A percentile compares a stretch with the other conserved stretches of the same genome.
Conservation (phyloP, 2,888 invertebrate species). For the Rhagophthalmus giganteus region DNA sequence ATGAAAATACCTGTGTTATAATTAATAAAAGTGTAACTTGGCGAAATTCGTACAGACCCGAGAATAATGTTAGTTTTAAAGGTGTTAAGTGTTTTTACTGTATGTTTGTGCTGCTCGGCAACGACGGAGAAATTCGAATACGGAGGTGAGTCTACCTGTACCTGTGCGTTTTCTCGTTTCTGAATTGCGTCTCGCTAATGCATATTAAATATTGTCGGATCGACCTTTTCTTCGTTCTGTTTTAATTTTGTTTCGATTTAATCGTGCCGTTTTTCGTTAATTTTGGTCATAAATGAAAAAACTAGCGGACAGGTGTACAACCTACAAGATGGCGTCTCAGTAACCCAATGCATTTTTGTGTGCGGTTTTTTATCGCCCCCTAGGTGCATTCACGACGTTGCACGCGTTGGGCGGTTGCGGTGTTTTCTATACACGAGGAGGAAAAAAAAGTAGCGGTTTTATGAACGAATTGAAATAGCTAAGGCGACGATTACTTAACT, state of each 20-base stretch:
- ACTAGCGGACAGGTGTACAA: constrained; percentile 35
- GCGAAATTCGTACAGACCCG: constrained; percentile 18
- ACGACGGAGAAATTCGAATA: constrained; percentile 30
- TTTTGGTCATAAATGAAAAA: constrained; percentile 10
- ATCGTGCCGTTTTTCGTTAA: too few species aligned
- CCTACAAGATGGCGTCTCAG: constrained; percentile 37
- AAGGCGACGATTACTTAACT: background rate
- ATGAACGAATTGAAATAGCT: constrained; percentile 3
- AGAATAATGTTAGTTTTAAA: constrained; percentile 38
- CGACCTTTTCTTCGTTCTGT: too few species aligned
- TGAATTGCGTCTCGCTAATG: background rate
- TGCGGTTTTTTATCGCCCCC: constrained; percentile 26
- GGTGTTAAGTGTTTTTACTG: constrained; percentile 37
- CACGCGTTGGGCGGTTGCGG: too few species aligned
- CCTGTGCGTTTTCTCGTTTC: constrained; percentile 6
- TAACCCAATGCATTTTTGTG: constrained; percentile 35
- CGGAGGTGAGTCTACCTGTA: constrained; percentile 32
- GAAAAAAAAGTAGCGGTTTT: too few species aligned
- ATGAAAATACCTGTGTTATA: constrained; percentile 35
- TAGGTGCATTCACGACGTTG: too few species aligned
- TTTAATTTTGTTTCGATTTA: too few species aligned
- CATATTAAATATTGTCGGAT: constrained; percentile 2
- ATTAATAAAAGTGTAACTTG: constrained; percentile 28
- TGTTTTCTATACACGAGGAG: too few species aligned
- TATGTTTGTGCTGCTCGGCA: constrained; percentile 30